A percentile compares a stretch with the other conserved stretches of the same genome.
Evolutionary conservation across 2,797 vertebrate species (phyloP).

Genomic region (Bucorvus abyssinicus): DNA sequence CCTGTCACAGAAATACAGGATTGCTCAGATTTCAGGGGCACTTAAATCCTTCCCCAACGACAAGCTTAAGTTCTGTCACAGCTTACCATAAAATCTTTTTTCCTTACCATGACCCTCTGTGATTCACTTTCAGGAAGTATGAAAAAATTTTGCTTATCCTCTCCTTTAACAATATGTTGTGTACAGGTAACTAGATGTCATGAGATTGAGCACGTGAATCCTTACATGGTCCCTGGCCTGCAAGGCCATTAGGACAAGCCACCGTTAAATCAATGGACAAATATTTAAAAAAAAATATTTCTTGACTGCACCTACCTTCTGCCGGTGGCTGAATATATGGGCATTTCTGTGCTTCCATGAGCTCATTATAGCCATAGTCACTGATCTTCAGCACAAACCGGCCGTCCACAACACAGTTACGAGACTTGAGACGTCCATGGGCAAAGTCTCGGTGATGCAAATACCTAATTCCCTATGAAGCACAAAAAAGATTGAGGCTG

Average conservation of each 20-base stretch:
- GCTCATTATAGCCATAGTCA: conserved; percentile 87
- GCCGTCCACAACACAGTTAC: conserved; percentile 92
- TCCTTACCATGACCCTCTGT: background rate
- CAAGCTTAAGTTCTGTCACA: background rate
- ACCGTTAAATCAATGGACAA: background rate
- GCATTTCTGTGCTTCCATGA: conserved; percentile 85
- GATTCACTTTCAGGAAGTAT: background rate
- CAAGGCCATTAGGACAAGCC: background rate
- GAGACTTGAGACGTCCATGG: conserved; percentile 89
- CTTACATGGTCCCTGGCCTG: background rate
- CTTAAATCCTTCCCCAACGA: background rate
- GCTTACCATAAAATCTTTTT: background rate
- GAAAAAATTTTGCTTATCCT: background rate
- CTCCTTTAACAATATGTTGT: background rate
- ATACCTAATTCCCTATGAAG: conserved; percentile 89
- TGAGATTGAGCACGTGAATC: background rate
- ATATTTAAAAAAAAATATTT: rapidly evolving
- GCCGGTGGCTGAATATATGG: conserved; percentile 72
- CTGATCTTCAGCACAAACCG: conserved; percentile 93
- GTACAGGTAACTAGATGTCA: background rate
- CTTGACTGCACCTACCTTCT: conserved; percentile 76
- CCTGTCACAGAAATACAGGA: background rate
- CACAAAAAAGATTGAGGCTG: background rate
- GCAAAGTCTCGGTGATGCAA: conserved; percentile 87
- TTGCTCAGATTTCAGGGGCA: background rate